Base-by-base conservation (phyloP, 2,113 vertebrate genomes). In the Hiodon tergisus region DNA sequence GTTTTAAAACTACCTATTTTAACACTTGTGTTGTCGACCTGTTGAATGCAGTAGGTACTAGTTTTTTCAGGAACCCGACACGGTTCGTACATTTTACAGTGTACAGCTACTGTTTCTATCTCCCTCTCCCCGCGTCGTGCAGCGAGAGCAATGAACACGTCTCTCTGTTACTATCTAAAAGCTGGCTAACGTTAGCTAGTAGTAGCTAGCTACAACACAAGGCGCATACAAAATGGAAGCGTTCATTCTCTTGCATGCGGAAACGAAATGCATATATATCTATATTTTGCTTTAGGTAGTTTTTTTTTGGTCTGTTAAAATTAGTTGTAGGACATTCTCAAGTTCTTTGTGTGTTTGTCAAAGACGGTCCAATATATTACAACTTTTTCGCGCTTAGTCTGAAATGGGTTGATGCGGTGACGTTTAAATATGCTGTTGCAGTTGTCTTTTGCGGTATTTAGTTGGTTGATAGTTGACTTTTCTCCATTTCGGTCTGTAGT, bases 201-300 rank as follows among this genome's bases (percentile, higher is more conserved):
- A 31, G 46, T 47, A 9, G 6, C 31, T 66, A 48, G 6, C 63
- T 11, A 66, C 31, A 17, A 8, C 61, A 16, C 63, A 8, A 11
- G 14, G 50, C 50, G 9, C 62, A 48, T 66, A 69, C 71, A 72
- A 72, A 72, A 72, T 72, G 71, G 71, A 72, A 72, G 71, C 71
- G 71, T 72, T 62, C n/a, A n/a, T 9, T 63, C 47, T 63, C 16
- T 52, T 53, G 14, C 59, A 62, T n/a, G 59, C 71, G 71, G 71
- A 72, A 72, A 72, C 59, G n/a, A 14, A 4, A 14, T 5, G 6
- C 17, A 3, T 31, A 47, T 47, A 4, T 48, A 14, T 68, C 51
- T 68, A 6, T 68, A 11, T 9, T 14, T 59, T 11, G 14, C 9
- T 9, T 59, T 59, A 59, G 14, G 2, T 59, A 14, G 9, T 14